These are phyloP conservation scores for Drosophila neocordata DNA, from an alignment of 1,140 invertebrate species.

Conservation along the genomic window DNA sequence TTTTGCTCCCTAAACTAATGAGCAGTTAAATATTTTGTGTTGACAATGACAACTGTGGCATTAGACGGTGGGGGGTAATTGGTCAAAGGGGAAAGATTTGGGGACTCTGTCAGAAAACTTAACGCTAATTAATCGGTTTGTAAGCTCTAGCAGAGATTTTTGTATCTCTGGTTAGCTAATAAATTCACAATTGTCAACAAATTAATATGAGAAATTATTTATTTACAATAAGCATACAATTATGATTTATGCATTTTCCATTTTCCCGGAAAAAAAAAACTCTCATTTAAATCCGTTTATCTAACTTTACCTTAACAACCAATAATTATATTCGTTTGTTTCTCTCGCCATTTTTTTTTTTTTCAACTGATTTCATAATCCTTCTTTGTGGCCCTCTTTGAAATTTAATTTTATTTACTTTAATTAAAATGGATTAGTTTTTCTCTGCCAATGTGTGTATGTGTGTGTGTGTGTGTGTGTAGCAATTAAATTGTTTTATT, in stretches of 20 bases:
- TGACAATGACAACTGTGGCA: conserved; percentile 51
- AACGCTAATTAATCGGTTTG: conserved; percentile 73
- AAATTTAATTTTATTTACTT: conserved; percentile 72
- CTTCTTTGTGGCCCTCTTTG: conserved; percentile 51
- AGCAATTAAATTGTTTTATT: conserved; percentile 52
- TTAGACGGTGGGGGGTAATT: no score
- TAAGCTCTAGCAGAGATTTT: conserved; percentile 52
- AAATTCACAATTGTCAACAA: conserved; percentile 77
- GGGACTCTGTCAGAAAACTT: conserved; percentile 19
- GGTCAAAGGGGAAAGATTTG: not conserved
- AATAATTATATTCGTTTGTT: conserved; percentile 59
- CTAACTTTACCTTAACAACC: conserved; percentile 42
- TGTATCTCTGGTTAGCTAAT: conserved; percentile 51
- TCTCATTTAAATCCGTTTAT: conserved; percentile 73
- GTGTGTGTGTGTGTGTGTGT: conserved; percentile 12
- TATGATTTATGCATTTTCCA: conserved; percentile 66
- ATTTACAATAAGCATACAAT: conserved; percentile 64
- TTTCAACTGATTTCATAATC: conserved; percentile 44
- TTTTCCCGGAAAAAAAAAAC: not conserved
- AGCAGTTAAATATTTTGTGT: conserved; percentile 71
- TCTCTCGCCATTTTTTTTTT: conserved; percentile 25
- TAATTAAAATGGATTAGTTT: conserved; percentile 79
- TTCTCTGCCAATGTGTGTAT: conserved; percentile 21
- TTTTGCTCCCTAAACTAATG: conserved; percentile 47
- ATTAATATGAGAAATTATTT: conserved; percentile 74